Conservation (phyloP, 2,888 invertebrate genomes). For the Oeneis ivallda region DNA sequence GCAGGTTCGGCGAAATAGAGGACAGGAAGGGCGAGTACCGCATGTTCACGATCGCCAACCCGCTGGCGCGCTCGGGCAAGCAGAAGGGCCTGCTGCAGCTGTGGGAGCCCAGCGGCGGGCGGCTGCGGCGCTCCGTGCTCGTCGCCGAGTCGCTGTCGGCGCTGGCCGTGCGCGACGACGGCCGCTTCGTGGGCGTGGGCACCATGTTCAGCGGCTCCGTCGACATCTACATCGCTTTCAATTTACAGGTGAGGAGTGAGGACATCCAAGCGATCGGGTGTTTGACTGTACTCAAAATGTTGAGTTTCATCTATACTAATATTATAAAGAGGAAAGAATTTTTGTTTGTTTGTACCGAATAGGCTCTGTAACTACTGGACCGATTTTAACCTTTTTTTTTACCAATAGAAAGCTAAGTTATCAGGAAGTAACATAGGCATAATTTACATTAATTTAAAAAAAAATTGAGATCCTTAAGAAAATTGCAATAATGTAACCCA, state of each 20-base stretch:
- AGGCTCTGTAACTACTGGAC: too few relatives aligned
- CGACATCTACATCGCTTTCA: constrained; percentile 94
- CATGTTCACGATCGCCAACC: constrained; percentile 91
- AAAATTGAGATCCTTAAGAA: too few relatives aligned
- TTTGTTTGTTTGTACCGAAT: too few relatives aligned
- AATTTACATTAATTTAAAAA: too few relatives aligned
- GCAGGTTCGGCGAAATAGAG: constrained; percentile 87
- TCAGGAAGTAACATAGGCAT: too few relatives aligned
- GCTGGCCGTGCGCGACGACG: constrained; percentile 94
- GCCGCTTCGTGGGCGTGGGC: constrained; percentile 94
- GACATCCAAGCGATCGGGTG: too few relatives aligned
- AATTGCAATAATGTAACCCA: too few relatives aligned
- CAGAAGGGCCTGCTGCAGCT: constrained; percentile 88
- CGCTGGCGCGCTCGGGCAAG: constrained; percentile 86
- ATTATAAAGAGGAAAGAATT: too few relatives aligned
- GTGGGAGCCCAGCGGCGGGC: constrained; percentile 81
- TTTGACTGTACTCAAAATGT: too few relatives aligned
- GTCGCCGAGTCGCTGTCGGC: constrained; percentile 91
- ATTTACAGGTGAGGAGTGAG: constrained; percentile 86
- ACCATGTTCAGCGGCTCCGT: constrained; percentile 97
- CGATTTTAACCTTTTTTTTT: too few relatives aligned
- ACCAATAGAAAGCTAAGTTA: too few relatives aligned
- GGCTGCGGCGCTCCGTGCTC: constrained; percentile 77
- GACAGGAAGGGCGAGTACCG: constrained; percentile 84
- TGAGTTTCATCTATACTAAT: too few relatives aligned